phyloP scores from a whole-genome alignment of 2,888 invertebrate genomes.

The Nomada lathburiana region DNA sequence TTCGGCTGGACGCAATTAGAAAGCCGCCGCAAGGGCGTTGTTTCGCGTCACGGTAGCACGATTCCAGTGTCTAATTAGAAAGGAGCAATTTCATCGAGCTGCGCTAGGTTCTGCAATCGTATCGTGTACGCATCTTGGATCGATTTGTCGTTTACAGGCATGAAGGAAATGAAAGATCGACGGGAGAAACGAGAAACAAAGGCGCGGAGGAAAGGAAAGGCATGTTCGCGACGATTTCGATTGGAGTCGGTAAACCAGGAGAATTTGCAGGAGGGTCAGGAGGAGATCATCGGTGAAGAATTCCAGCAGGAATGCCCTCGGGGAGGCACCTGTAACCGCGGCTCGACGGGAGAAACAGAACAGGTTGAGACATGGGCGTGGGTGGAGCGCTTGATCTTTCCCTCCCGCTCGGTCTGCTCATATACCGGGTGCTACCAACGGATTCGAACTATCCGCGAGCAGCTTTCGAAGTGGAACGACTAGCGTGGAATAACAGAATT shows the following conservation, averaged over 20 bases:
- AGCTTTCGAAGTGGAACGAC: not conserved
- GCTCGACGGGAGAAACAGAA: conserved; percentile 79
- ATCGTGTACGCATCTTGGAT: not conserved
- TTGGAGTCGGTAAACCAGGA: conserved; percentile 35
- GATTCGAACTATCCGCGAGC: conserved; percentile 51
- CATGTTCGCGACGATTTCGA: conserved; percentile 28
- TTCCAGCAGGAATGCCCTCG: conserved; percentile 81
- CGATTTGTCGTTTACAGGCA: not conserved
- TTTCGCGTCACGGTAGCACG: conserved; percentile 51
- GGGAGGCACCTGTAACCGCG: conserved; percentile 83
- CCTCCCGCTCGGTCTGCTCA: conserved; percentile 71
- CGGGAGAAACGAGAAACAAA: not conserved
- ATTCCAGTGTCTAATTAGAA: conserved; percentile 46
- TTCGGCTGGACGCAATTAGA: conserved; percentile 18
- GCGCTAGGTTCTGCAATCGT: conserved; percentile 22
- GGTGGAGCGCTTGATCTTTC: conserved; percentile 83
- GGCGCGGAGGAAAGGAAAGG: not conserved
- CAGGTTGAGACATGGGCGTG: conserved; percentile 83
- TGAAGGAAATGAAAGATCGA: not conserved
- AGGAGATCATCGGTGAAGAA: conserved; percentile 78
- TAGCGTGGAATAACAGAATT: not conserved
- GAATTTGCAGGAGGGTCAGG: conserved; percentile 67
- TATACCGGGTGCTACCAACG: conserved; percentile 64
- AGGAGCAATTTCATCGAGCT: conserved; percentile 44
- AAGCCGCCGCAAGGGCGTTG: conserved; percentile 13